Evolutionary conservation across 2,797 vertebrate species (phyloP).

Genomic region (Pogonophryne albipinna): DNA sequence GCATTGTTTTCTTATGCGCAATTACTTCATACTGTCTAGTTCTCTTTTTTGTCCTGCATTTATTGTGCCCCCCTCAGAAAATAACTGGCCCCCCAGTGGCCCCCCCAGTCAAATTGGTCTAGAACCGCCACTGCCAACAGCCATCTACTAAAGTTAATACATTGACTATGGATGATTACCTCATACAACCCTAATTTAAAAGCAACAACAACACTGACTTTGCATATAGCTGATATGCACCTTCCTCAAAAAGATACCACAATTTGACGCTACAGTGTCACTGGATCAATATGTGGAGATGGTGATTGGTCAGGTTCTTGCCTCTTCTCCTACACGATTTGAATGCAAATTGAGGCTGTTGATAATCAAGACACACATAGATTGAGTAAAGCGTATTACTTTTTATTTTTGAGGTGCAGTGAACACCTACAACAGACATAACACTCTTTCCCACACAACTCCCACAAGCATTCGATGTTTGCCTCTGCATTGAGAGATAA

Average conservation of each 20-base stretch:
- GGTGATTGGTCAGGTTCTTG: background rate
- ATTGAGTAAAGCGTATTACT: background rate
- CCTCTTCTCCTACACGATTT: background rate
- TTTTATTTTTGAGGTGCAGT: background rate
- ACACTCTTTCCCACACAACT: background rate
- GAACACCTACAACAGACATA: background rate
- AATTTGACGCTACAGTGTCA: background rate
- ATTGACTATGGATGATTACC: too few species aligned
- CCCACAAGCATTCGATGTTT: background rate
- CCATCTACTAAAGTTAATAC: too few species aligned
- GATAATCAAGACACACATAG: background rate
- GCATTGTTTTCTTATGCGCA: too few species aligned
- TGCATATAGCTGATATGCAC: background rate
- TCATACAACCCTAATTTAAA: too few species aligned
- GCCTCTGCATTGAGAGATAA: constrained; percentile 18
- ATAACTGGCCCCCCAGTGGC: too few species aligned
- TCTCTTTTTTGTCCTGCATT: too few species aligned
- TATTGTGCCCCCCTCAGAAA: too few species aligned
- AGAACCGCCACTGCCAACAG: too few species aligned
- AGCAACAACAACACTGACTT: background rate
- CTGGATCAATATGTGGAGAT: background rate
- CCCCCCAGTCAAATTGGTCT: too few species aligned
- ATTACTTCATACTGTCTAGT: too few species aligned
- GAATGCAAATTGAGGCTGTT: background rate
- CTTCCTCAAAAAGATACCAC: background rate